Conservation (phyloP, 1,140 invertebrate genomes). For the Lepidurus arcticus region DNA sequence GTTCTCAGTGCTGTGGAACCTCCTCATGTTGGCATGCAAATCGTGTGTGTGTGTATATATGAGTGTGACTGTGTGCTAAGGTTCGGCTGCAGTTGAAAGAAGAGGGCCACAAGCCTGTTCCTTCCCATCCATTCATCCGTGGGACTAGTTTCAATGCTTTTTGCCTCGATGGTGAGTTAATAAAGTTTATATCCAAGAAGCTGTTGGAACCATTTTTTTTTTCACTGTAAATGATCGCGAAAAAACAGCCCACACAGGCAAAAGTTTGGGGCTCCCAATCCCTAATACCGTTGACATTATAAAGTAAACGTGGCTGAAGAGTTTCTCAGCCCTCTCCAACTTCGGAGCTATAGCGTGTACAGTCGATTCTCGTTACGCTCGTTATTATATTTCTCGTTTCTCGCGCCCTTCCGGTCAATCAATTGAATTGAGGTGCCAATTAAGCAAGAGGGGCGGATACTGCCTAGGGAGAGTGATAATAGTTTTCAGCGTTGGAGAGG, state of each 20-base stretch:
- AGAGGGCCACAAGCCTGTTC: background rate
- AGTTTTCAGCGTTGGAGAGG: background rate
- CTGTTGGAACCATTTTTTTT: no score
- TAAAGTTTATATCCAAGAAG: background rate
- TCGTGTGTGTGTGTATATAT: background rate
- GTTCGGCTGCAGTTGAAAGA: background rate
- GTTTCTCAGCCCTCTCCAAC: background rate
- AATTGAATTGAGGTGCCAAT: constrained; percentile 9
- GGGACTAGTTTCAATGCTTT: background rate
- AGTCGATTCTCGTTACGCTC: constrained; percentile 8
- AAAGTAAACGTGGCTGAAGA: background rate
- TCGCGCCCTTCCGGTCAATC: constrained; percentile 9
- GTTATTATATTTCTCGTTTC: background rate
- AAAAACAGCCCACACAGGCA: no score
- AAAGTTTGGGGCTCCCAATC: no score
- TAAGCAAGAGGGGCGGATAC: background rate
- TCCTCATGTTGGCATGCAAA: constrained; percentile 8
- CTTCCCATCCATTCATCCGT: constrained; percentile 1
- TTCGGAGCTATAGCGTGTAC: background rate
- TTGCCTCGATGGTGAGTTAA: background rate
- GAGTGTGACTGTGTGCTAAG: background rate
- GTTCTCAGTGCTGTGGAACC: background rate
- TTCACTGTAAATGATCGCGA: no score
- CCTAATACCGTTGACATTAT: no score
- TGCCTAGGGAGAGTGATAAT: constrained; percentile 10